Percentiles rank a stretch among this genome's conserved stretches.
Conservation (phyloP, 2,113 vertebrate species). For the Mola mola region DNA sequence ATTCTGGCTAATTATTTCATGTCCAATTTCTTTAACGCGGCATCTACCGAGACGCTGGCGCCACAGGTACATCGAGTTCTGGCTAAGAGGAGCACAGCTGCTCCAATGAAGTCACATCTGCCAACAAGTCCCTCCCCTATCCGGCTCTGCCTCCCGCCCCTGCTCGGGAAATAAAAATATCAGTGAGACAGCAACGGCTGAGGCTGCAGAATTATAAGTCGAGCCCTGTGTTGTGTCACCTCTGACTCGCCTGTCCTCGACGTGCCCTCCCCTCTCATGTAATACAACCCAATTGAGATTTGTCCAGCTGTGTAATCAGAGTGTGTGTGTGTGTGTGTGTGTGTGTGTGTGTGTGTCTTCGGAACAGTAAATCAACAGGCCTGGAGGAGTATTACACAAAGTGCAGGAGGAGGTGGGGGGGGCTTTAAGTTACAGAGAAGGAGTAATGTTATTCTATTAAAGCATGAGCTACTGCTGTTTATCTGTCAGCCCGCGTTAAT, state of each 20-base stretch:
- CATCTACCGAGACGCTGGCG: conserved; percentile 53
- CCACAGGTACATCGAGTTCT: conserved; percentile 58
- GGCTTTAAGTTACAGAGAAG: conserved; percentile 49
- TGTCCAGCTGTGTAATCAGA: conserved; percentile 65
- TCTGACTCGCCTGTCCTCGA: conserved; percentile 38
- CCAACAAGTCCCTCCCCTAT: conserved; percentile 45
- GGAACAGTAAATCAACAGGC: conserved; percentile 77
- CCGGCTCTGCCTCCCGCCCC: neutral
- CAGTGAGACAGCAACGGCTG: conserved; percentile 45
- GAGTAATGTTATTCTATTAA: conserved; percentile 67
- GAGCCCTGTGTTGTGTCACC: conserved; percentile 43
- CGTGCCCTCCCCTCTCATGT: conserved; percentile 25
- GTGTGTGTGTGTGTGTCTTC: conserved; percentile 19
- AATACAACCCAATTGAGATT: conserved; percentile 63
- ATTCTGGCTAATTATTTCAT: conserved; percentile 34
- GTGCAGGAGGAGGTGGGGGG: neutral
- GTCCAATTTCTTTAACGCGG: conserved; percentile 42
- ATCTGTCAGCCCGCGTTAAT: conserved; percentile 70
- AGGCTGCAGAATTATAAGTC: conserved; percentile 38
- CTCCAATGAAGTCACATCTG: conserved; percentile 55
- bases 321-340: neutral
- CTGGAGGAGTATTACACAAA: conserved; percentile 63
- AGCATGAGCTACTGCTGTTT: conserved; percentile 76
- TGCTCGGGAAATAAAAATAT: conserved; percentile 55
- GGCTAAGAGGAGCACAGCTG: conserved; percentile 45